phyloP scores from a whole-genome alignment of 2,113 vertebrate genomes.

The Xiphophorus hellerii region DNA sequence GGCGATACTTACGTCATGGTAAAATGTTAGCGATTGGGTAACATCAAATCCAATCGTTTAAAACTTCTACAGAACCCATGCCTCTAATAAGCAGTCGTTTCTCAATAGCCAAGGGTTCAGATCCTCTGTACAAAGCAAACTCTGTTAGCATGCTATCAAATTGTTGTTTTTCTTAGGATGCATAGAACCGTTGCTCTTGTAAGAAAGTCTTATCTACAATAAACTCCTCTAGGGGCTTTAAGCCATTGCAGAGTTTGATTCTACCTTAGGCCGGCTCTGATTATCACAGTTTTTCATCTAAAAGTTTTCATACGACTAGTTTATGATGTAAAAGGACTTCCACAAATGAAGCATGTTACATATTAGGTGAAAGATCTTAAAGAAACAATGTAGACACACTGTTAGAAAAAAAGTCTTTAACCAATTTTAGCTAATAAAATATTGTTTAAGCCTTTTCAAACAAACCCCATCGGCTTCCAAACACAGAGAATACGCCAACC shows the following conservation, averaged over 20 bases:
- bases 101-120: no score
- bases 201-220: no score
- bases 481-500: constrained; percentile 7
- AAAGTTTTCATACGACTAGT: background rate
- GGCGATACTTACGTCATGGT: no score
- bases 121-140: no score
- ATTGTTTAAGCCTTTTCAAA: constrained; percentile 31
- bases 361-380: background rate
- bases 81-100: no score
- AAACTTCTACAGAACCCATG: no score
- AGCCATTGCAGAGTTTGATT: no score
- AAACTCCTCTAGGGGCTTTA: no score
- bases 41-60: no score
- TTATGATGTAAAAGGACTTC: background rate
- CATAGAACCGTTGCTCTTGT: no score
- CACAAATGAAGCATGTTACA: background rate
- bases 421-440: background rate
- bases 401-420: background rate
- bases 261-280: background rate
- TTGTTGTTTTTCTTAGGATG: background rate
- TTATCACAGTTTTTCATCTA: background rate
- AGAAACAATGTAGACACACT: background rate
- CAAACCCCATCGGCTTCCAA: constrained; percentile 12
- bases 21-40: no score
- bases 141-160: background rate